Evolutionary conservation across 2,888 invertebrate species (phyloP).

Genomic region (Gryllus longicercus): DNA sequence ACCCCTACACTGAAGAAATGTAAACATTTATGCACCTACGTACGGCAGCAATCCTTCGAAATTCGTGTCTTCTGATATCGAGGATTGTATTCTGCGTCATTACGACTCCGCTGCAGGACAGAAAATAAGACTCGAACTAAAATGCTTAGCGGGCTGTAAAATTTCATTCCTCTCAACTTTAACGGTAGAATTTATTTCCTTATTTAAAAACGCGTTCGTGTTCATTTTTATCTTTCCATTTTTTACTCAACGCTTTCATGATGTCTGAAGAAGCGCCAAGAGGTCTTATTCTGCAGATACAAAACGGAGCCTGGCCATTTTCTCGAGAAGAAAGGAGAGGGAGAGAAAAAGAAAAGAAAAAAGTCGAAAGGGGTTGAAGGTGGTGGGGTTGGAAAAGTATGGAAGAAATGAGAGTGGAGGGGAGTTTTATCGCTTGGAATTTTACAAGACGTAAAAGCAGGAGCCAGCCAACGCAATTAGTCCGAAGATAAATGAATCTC

Average conservation of each 20-base stretch:
- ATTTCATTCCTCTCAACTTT: no score
- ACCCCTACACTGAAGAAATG: no score
- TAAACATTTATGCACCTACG: no score
- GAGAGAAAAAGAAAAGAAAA: constrained; percentile 29
- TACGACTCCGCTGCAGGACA: no score
- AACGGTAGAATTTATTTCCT: background rate
- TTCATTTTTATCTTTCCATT: constrained; percentile 17
- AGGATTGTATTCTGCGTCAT: no score
- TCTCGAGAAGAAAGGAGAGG: constrained; percentile 29
- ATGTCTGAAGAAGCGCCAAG: constrained; percentile 27
- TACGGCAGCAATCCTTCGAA: no score
- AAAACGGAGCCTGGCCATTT: constrained; percentile 30
- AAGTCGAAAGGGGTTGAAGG: constrained; percentile 21
- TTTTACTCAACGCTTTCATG: constrained; percentile 2
- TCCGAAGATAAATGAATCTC: constrained; percentile 36
- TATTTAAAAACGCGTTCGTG: background rate
- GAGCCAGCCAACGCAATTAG: constrained; percentile 35
- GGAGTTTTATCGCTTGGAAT: constrained; percentile 33
- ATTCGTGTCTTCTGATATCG: no score
- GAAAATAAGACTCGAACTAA: no score
- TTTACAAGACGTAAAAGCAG: constrained; percentile 35
- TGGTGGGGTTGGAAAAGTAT: constrained; percentile 20
- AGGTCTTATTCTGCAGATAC: constrained; percentile 26
- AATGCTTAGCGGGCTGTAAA: no score
- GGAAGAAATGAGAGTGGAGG: constrained; percentile 24